Base-by-base conservation (phyloP, 2,888 invertebrate genomes). In the Ophioninae sp. region DNA sequence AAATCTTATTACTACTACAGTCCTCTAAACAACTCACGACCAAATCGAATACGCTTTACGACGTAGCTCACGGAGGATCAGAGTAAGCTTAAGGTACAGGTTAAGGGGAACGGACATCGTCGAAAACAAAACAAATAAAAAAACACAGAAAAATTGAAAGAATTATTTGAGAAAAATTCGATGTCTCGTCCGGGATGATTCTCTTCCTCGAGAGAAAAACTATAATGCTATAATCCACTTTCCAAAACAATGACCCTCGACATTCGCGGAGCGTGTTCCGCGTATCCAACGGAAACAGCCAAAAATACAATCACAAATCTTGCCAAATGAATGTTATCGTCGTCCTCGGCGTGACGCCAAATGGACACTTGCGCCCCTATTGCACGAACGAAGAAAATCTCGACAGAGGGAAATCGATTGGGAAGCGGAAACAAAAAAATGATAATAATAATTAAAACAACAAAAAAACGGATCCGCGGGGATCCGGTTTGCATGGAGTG, bases 401-500 rank as follows among this genome's bases (percentile, higher is more conserved):
- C 13, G 44, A 17, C 39, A 44, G 56, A 73, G 20, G 39, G 63
- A 72, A 44, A 79, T 61, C 10, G 58, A 61, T 41, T 7, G 41
- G 9, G 30, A 69, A 10, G 44, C 44, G 13, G 44, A 44, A 67
- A 67, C 10, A 6, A 65, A 10, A 65, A 84, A 83, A 74, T 72
- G 83, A 56, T 20, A 22, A 67, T 8, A 68, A 39, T 39, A 69
- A 56, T 56, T 39, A 71, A 79, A 9, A 59, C 9, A 65, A 37
- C 51, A 13, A 41, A 75, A 20, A 7, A n/a, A 59, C 59, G 59
- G 59, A 59, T 59, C 20, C 7, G 59, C 20, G 20, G 59, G 20
- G 63, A 75, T 63, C 73, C 83, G 86, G 85, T 87, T 75, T 89
- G 89, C 87, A 89, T 89, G 89, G 81, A 85, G 85, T 87, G 86